Base-by-base conservation (phyloP, 2,888 invertebrate genomes). In the Nomada hirtipes region DNA sequence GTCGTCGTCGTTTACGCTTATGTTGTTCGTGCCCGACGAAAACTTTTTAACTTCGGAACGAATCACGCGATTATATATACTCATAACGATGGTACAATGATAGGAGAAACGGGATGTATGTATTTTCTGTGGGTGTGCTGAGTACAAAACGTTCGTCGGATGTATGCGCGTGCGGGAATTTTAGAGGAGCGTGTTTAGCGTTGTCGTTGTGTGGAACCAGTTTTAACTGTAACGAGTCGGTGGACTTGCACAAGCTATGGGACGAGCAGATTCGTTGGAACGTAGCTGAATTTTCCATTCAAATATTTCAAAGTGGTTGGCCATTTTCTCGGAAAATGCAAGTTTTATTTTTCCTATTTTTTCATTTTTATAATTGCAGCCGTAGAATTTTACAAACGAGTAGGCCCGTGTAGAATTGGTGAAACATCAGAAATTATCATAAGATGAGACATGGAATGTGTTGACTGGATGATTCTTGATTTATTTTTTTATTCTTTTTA, bases 1-100 rank as follows among this genome's bases (percentile, higher is more conserved):
- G 86, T 90, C 83, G 77, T 23, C 71, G 60, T 60, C 47, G 69
- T 69, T 71, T 91, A 89, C 85, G 86, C 86, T 88, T 89, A 91
- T 67, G 72, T 82, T 82, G 55, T 67, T 72, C 78, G 74, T 82
- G 77, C 60, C 78, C 76, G 76, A 72, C 72, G 69, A 76, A 44
- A 68, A 78, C 68, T 82, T 83, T 82, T 75, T 76, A 73, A 52
- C 76, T 72, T 80, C 64, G 52, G 70, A 67, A 71, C 74, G 75
- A 75, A 78, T 75, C 71, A 77, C 68, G 76, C 76, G 76, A 67
- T 26, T 36, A 42, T 53, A 53, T 53, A 69, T 71, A 82, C 75
- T 75, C 75, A 78, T 77, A 71, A 68, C 53, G 69, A 71, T 75
- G 81, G 67, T 77, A 74, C 73, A 81, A 74, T 63, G 44, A 60